Evolutionary conservation across 2,113 vertebrate species (phyloP), one percentile per base, ranked within the genome.

Genomic region (Mesitornis unicolor): DNA sequence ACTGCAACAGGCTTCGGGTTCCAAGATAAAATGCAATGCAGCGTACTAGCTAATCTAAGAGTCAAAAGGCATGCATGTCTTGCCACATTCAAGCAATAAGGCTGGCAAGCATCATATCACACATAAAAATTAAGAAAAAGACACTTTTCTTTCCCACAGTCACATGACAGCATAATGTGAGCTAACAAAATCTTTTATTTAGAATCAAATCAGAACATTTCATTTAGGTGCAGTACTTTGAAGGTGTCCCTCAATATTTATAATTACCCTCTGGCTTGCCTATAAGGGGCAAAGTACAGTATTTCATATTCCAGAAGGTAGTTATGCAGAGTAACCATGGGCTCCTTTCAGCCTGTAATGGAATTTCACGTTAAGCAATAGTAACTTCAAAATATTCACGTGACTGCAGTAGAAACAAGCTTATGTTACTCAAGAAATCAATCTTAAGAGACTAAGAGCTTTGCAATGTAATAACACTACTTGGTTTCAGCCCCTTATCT

Each of bases 401-500:
- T 15, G 59, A 77, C 86, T 81, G 81, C 79, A 92, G 60, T 31
- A 94, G 93, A 80, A 95, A 88, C 64, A 94, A n/a, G 79, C 71
- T 87, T 93, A 56, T 89, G 48, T 84, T 96, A 85, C 79, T 74
- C 51, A 76, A 90, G 88, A 93, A 95, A 96, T 96, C 89, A 95
- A 75, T 96, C 92, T 84, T 71, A 59, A 83, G 87, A 97, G 90
- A 90, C 70, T 83, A 86, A 63, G 85, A 90, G 48, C 51, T 61
- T 95, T 50, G 59, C 75, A 84, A 91, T 84, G 67, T 96, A 96
- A 95, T 89, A 96, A 84, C 76, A 96, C 59, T 93, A 84, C 89
- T 95, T 92, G 76, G 75, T 93, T 95, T 95, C 96, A 91, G 85
- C 84, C 87, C 65, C 79, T 93, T 84, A 53, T 94, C 64, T 88